These are phyloP conservation scores for Vireo griseus DNA, from an alignment of 2,797 vertebrate species.

Conservation along the genomic window DNA sequence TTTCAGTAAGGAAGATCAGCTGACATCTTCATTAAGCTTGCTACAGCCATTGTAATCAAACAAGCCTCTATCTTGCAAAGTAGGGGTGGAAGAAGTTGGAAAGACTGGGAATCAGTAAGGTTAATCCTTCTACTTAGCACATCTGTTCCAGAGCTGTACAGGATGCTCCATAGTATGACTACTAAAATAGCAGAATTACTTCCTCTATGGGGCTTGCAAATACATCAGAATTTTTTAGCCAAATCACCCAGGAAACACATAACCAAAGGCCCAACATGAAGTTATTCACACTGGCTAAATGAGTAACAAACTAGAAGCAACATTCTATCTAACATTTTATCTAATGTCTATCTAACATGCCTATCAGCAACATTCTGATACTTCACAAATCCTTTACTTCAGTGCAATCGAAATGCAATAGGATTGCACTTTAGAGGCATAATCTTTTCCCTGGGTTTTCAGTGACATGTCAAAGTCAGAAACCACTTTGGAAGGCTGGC, in stretches of 20 bases:
- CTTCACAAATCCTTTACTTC: not conserved
- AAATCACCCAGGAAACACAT: not conserved
- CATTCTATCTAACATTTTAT: too few species aligned
- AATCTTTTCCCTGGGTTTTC: not conserved
- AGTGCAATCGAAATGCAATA: not conserved
- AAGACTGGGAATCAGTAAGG: not conserved
- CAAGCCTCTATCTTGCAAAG: not conserved
- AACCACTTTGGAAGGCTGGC: not conserved
- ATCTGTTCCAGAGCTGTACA: not conserved
- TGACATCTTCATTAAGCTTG: not conserved
- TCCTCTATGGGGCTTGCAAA: not conserved
- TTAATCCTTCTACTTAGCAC: not conserved
- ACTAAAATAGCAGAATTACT: not conserved
- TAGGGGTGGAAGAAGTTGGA: not conserved
- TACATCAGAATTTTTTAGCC: not conserved
- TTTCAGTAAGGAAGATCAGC: not conserved
- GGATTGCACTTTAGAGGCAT: not conserved
- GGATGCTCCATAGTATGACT: not conserved
- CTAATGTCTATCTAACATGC: too few species aligned
- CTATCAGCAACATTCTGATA: not conserved
- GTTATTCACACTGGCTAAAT: not conserved
- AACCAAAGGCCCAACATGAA: not conserved
- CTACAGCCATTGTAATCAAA: not conserved
- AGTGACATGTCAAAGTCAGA: not conserved
- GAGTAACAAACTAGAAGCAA: not conserved